phyloP scores from a whole-genome alignment of 2,888 invertebrate genomes.

The Platycnemis pennipes region DNA sequence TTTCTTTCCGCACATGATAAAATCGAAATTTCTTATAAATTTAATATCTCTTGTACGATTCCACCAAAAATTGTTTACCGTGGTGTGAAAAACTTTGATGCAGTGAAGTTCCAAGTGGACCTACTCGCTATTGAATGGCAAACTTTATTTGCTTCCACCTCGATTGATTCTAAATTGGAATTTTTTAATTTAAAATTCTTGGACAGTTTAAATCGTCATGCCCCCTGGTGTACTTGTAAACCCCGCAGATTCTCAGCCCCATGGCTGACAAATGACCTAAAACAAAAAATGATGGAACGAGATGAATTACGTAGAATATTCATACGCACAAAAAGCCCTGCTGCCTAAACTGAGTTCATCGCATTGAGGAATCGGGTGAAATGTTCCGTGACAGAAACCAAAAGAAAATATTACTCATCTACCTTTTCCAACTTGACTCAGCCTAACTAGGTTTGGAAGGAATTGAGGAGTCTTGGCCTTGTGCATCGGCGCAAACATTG shows the following conservation, averaged over 20 bases:
- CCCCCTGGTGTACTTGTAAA: background rate
- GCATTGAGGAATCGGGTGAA: background rate
- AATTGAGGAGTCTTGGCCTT: background rate
- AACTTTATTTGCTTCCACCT: background rate
- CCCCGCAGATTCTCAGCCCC: too few species aligned
- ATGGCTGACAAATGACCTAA: too few species aligned
- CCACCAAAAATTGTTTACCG: background rate
- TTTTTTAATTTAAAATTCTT: background rate
- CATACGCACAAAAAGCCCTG: too few species aligned
- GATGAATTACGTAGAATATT: too few species aligned
- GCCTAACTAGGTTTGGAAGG: background rate
- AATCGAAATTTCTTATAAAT: too few species aligned
- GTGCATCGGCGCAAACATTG: background rate
- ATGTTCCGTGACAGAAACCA: background rate
- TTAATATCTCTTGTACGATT: too few species aligned
- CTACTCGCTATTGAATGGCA: background rate
- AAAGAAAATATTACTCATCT: background rate
- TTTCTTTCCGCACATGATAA: background rate
- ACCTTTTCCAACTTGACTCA: background rate
- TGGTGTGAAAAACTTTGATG: background rate
- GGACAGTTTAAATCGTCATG: background rate
- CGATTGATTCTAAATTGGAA: background rate
- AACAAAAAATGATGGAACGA: too few species aligned
- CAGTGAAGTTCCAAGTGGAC: background rate
- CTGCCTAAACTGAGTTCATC: too few species aligned